A percentile compares a stretch with the other conserved stretches of the same genome.
Conservation (phyloP, 2,113 vertebrate genomes). For the Campylorhamphus procurvoides region DNA sequence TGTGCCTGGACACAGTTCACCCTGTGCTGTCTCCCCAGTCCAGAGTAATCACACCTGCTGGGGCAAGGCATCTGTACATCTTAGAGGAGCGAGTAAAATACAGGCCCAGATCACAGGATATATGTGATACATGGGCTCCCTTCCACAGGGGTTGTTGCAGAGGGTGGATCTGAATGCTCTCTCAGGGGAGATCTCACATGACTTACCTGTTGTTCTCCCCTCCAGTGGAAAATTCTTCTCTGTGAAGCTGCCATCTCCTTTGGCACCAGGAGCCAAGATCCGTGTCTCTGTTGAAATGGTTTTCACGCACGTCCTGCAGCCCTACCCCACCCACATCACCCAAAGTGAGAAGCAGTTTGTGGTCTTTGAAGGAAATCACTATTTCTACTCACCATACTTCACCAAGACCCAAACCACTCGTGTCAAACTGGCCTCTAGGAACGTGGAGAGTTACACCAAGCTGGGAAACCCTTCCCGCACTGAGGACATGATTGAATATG, state of each 20-base stretch:
- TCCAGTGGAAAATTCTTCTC: constrained; percentile 89
- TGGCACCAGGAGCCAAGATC: constrained; percentile 84
- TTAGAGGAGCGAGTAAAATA: not conserved
- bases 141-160: not conserved
- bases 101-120: accelerated
- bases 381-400: constrained; percentile 90
- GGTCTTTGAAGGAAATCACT: constrained; percentile 96
- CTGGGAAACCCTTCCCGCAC: constrained; percentile 90
- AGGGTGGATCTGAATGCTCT: not conserved
- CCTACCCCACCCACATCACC: constrained; percentile 93
- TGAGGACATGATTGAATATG: constrained; percentile 92
- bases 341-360: constrained; percentile 97
- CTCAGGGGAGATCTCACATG: not conserved
- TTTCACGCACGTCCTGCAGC: constrained; percentile 89
- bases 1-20: not conserved
- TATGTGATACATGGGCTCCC: accelerated
- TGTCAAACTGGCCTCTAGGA: constrained; percentile 91
- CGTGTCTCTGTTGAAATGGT: constrained; percentile 88
- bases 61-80: no score
- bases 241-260: constrained; percentile 82
- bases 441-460: constrained; percentile 93
- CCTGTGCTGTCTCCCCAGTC: not conserved
- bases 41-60: not conserved
- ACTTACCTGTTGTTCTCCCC: not conserved
- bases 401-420: constrained; percentile 90